phyloP scores from a whole-genome alignment of 2,888 invertebrate species.

The Melieria crassipennis region DNA sequence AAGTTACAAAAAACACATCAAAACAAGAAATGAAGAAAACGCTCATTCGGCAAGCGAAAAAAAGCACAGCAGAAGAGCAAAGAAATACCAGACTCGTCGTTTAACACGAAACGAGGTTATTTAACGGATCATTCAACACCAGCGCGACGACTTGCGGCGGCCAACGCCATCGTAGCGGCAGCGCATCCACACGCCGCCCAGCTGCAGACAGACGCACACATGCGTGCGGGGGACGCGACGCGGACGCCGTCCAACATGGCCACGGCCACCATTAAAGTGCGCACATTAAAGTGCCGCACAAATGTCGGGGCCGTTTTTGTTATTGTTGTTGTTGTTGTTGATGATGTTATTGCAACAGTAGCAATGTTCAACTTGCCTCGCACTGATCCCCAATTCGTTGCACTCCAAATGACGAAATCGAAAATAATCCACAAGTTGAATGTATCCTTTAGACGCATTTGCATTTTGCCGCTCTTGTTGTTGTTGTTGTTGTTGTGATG shows the following conservation, averaged over 20 bases:
- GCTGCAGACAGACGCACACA: conserved; percentile 1
- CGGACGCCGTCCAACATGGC: neutral
- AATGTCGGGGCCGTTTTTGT: neutral
- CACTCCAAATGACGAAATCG: conserved; percentile 27
- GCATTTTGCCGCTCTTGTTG: conserved; percentile 8
- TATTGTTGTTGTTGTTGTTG: no score
- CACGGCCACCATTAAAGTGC: no score
- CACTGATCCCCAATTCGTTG: conserved; percentile 27
- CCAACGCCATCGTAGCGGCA: conserved; percentile 11
- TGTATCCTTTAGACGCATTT: conserved; percentile 26
- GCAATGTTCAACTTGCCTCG: conserved; percentile 29
- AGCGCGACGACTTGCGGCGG: conserved; percentile 18
- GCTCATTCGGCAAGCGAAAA: neutral
- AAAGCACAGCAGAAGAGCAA: conserved; percentile 13
- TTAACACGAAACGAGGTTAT: conserved; percentile 47
- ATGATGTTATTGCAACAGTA: neutral
- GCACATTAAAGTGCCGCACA: conserved; percentile 20
- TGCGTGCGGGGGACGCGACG: neutral
- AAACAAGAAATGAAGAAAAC: neutral
- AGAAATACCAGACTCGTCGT: conserved; percentile 20
- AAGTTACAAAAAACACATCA: neutral
- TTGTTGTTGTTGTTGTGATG: neutral
- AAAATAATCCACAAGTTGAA: conserved; percentile 28
- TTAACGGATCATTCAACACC: conserved; percentile 48
- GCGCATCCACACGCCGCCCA: neutral